Evolutionary conservation across 2,797 vertebrate genomes (phyloP).

Genomic region (Thripadectes ignobilis): DNA sequence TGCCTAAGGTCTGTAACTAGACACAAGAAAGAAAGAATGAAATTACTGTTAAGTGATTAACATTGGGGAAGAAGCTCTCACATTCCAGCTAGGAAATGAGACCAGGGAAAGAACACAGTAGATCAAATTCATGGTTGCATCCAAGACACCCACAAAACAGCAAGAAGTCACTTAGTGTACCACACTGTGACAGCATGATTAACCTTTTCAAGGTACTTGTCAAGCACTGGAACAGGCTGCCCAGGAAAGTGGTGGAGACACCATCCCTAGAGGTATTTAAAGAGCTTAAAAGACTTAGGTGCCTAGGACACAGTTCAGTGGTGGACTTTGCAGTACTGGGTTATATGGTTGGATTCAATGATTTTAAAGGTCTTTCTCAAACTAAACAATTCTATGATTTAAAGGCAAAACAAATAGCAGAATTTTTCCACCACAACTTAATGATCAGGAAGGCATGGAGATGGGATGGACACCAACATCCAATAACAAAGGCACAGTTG

Average conservation of each 20-base stretch:
- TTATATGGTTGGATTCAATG: not conserved
- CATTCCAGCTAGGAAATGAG: not conserved
- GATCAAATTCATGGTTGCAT: not conserved
- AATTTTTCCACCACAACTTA: not conserved
- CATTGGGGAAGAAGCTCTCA: not conserved
- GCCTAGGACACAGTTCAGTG: not conserved
- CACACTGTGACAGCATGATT: fast-evolving
- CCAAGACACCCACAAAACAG: not conserved
- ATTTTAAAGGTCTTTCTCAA: not conserved
- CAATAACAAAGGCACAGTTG: not conserved
- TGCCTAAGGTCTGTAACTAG: not conserved
- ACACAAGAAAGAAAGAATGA: not conserved
- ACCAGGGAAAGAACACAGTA: not conserved
- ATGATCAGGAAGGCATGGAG: too few species aligned
- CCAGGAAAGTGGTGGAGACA: not conserved
- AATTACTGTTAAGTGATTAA: not conserved
- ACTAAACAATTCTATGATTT: not conserved
- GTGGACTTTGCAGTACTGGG: not conserved
- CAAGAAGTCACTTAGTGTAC: not conserved
- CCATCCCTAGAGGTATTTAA: too few species aligned
- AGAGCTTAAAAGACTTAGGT: not conserved
- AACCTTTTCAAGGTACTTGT: not conserved
- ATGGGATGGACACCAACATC: not conserved
- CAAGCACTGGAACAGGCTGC: not conserved
- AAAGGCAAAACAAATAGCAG: not conserved